These are phyloP conservation scores for Poicephalus gulielmi DNA, from an alignment of 2,113 vertebrate genomes.

Conservation along the genomic window DNA sequence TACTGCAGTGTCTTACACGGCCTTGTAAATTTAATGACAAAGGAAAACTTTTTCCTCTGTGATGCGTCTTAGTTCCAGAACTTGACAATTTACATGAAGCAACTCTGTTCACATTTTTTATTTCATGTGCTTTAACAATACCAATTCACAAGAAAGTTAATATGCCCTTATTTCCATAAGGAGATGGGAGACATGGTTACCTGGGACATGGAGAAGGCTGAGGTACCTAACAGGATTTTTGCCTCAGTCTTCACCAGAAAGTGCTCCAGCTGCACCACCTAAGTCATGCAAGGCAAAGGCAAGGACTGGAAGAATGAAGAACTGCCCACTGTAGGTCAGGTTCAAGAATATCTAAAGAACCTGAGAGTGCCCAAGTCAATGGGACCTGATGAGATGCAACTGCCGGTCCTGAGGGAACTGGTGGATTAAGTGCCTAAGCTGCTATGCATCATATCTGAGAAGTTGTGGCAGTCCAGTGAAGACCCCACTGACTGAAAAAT, in stretches of 20 bases:
- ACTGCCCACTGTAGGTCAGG: background rate
- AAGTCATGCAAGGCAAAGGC: background rate
- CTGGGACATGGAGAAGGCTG: background rate
- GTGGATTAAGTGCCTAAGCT: background rate
- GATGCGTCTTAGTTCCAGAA: background rate
- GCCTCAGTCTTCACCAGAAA: background rate
- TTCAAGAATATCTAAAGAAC: background rate
- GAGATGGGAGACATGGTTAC: background rate
- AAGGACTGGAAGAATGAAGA: background rate
- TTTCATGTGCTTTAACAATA: background rate
- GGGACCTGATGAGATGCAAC: background rate
- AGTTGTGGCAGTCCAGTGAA: background rate
- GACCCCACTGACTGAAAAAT: background rate
- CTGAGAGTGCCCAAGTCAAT: background rate
- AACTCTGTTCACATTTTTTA: background rate
- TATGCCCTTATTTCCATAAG: background rate
- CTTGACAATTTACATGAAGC: background rate
- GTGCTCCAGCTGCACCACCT: background rate
- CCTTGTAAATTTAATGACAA: background rate
- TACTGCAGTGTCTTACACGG: background rate
- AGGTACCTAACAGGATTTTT: background rate
- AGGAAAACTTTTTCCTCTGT: background rate
- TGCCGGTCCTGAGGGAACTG: background rate
- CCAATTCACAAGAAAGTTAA: background rate
- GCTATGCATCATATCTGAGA: background rate